These are phyloP conservation scores for Acropora tenuis DNA, from an alignment of 64 coral and sea anemone genomes.

Conservation along the genomic window DNA sequence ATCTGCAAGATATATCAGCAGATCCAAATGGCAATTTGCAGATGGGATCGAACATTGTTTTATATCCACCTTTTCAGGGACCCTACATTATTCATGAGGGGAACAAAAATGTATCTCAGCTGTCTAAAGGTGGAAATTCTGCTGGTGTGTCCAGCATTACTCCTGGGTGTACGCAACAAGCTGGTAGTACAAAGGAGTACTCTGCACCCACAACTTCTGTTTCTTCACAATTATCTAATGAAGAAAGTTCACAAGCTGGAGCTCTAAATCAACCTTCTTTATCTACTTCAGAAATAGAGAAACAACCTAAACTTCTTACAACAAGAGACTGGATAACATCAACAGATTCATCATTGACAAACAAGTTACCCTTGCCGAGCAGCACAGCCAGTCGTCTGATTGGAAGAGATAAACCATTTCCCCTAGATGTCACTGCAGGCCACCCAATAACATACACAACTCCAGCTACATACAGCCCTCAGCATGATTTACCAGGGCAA, in stretches of 20 bases:
- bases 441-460: neutral
- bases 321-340: neutral
- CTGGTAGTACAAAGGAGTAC: neutral
- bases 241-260: neutral
- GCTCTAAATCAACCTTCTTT: neutral
- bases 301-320: neutral
- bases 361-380: neutral
- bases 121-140: neutral
- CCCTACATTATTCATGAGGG: neutral
- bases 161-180: neutral
- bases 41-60: slow-evolving; percentile 30
- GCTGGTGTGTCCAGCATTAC: neutral
- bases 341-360: neutral
- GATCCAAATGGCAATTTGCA: neutral
- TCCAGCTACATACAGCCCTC: neutral
- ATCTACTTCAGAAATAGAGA: neutral
- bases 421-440: too few relatives aligned
- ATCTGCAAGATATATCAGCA: neutral
- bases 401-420: neutral
- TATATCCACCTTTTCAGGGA: slow-evolving; percentile 28
- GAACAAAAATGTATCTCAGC: neutral
- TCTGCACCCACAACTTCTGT: neutral
- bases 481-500: neutral
- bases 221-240: neutral
- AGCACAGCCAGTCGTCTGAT: neutral